Evolutionary conservation across 2,797 vertebrate genomes (phyloP), one percentile per base, ranked within the genome.

Genomic region (Vultur gryphus): DNA sequence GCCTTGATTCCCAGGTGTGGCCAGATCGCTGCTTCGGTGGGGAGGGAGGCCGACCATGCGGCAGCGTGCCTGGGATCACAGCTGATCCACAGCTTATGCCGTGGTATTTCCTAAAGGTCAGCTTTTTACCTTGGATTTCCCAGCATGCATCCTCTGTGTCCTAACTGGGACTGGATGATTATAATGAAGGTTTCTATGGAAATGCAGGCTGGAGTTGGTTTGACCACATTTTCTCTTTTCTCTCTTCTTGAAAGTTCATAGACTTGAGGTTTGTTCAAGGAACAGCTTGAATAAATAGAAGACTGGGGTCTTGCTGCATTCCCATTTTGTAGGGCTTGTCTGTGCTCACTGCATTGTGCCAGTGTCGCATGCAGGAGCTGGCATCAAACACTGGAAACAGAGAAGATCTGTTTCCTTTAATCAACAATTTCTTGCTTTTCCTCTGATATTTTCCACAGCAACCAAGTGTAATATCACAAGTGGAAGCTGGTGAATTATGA

Each of bases 71-170:
- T 37, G 48, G 55, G 51, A 13, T 62, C n/a, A 5, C 37, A 35
- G 17, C 5, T 24, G 43, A 41, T 14, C 46, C 61, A 20, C n/a
- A 81, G 43, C 37, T 80, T 5, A 13, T 31, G 16, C 67, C 5
- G 1, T 33, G 46, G 6, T 12, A 6, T 43, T 66, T 57, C 37
- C 41, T 20, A 13, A 66, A 59, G 25, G 21, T 37, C 64, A 29
- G 18, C 29, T 76, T 62, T 44, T 29, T 37, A 54, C 35, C 51
- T 52, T 49, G 41, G 12, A 10, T 71, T 94, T 84, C n/a, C 33
- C 37, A 81, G 4, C 4, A 0, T 26, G 19, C 1, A 0, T 59
- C 41, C 39, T 55, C 37, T 21, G 26, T 31, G 13, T 61, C 44
- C 44, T 28, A 24, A 8, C 39, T 71, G 46, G 16, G 72, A 31